phyloP scores from a whole-genome alignment of 53 echinoderm and acorn worm genomes.

The Temnopleurus reevesii region DNA sequence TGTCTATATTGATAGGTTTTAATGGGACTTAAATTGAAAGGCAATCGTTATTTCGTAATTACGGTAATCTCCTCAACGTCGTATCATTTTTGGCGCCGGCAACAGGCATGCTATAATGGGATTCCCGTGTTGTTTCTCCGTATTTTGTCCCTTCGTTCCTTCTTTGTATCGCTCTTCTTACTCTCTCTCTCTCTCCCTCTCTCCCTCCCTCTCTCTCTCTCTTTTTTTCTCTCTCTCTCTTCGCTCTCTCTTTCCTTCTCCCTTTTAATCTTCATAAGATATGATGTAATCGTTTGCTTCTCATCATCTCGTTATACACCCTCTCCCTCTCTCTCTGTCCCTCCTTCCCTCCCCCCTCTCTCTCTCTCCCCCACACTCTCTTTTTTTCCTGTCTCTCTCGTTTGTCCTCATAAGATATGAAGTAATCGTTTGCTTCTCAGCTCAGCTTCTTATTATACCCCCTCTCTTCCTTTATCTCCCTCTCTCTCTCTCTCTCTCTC shows the following conservation, averaged over 20 bases:
- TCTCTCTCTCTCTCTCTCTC: background rate
- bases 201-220: background rate
- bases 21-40: constrained; percentile 17
- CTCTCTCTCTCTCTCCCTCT: background rate
- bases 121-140: no score
- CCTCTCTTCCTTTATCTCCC: no score
- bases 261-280: no score
- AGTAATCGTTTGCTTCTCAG: no score
- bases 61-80: background rate
- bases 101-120: constrained; percentile 18
- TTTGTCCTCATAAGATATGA: no score
- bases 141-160: no score
- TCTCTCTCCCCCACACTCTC: background rate
- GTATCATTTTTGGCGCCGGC: background rate
- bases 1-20: background rate
- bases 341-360: background rate
- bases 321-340: background rate
- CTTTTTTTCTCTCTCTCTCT: background rate
- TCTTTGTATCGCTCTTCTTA: background rate
- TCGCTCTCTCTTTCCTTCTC: no score
- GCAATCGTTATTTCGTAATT: constrained; percentile 41
- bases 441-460: background rate
- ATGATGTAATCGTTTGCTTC: no score
- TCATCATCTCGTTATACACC: no score
- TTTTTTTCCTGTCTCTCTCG: background rate